These are phyloP conservation scores for Lethenteron reissneri DNA, from an alignment of 2,113 vertebrate genomes.

Conservation along the genomic window DNA sequence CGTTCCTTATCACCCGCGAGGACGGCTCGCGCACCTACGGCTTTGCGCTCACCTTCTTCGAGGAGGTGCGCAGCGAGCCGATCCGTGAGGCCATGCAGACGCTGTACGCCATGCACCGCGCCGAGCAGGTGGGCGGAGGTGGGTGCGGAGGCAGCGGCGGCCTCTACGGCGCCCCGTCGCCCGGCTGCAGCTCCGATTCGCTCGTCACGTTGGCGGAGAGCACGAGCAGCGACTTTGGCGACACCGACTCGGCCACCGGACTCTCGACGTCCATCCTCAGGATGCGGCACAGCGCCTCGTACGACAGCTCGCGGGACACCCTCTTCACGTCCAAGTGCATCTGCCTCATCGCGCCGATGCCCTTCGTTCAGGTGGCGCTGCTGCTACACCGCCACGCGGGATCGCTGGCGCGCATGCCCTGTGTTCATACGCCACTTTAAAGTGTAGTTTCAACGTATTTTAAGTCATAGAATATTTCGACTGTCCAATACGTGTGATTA, in stretches of 20 bases:
- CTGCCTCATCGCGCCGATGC: conserved; percentile 85
- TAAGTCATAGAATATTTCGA: too few relatives aligned
- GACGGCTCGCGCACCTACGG: conserved; percentile 93
- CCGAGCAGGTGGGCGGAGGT: conserved; percentile 29
- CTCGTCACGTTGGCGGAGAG: conserved; percentile 13
- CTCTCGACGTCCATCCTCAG: conserved; percentile 28
- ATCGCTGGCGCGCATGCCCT: too few relatives aligned
- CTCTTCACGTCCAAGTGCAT: conserved; percentile 94
- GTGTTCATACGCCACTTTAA: too few relatives aligned
- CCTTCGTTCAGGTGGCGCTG: conserved; percentile 38
- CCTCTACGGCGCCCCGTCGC: not conserved
- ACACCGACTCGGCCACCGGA: conserved; percentile 21
- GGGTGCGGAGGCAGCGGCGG: not conserved
- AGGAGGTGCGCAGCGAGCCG: conserved; percentile 96
- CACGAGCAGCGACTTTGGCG: conserved; percentile 31
- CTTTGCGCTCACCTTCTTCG: conserved; percentile 88
- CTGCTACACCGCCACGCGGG: too few relatives aligned
- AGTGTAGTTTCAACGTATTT: too few relatives aligned
- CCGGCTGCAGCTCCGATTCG: not conserved
- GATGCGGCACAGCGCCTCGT: conserved; percentile 86
- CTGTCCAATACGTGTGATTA: too few relatives aligned
- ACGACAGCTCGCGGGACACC: conserved; percentile 86
- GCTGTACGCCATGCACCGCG: conserved; percentile 97
- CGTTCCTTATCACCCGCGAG: conserved; percentile 92
- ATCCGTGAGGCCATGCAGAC: conserved; percentile 99